Conservation (phyloP, 2,888 invertebrate species). For the Leucoma salicis region DNA sequence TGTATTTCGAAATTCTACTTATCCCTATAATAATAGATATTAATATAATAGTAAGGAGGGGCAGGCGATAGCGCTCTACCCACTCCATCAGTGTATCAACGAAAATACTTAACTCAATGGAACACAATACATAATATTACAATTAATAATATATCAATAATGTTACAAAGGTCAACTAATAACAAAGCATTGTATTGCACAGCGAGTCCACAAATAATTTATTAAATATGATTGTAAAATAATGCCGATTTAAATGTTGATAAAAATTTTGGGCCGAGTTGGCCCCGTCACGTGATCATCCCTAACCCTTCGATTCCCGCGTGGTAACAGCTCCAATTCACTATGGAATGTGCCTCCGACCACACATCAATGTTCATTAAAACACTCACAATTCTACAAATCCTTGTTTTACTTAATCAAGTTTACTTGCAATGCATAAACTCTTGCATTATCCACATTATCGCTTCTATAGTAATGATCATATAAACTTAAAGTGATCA, state of each 20-base stretch:
- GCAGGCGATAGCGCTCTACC: slow-evolving; percentile 14
- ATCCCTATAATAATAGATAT: slow-evolving; percentile 40
- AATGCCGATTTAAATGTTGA: slow-evolving; percentile 52
- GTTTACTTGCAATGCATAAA: slow-evolving; percentile 1
- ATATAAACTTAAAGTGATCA: slow-evolving; percentile 7
- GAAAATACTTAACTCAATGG: slow-evolving; percentile 45
- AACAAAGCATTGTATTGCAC: slow-evolving; percentile 80
- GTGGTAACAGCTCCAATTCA: slow-evolving; percentile 29
- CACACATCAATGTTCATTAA: slow-evolving; percentile 17
- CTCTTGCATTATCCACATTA: slow-evolving; percentile 12
- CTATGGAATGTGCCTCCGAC: slow-evolving; percentile 22
- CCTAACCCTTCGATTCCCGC: slow-evolving; percentile 18
- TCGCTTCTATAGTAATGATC: slow-evolving; percentile 18
- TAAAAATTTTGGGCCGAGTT: slow-evolving; percentile 22
- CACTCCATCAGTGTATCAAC: slow-evolving; percentile 20
- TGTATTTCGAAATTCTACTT: slow-evolving; percentile 49
- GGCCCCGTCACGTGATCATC: slow-evolving; percentile 22
- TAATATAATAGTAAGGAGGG: slow-evolving; percentile 13
- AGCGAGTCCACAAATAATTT: slow-evolving; percentile 75
- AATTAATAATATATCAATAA: slow-evolving; percentile 47
- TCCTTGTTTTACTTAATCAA: slow-evolving; percentile 8
- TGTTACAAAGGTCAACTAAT: slow-evolving; percentile 72
- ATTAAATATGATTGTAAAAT: slow-evolving; percentile 58
- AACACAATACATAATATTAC: slow-evolving; percentile 35
- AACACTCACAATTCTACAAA: slow-evolving; percentile 15